A percentile compares a stretch with the other conserved stretches of the same genome.
These are phyloP conservation scores for Grus americana DNA, from an alignment of 2,113 vertebrate species.

Conservation along the genomic window DNA sequence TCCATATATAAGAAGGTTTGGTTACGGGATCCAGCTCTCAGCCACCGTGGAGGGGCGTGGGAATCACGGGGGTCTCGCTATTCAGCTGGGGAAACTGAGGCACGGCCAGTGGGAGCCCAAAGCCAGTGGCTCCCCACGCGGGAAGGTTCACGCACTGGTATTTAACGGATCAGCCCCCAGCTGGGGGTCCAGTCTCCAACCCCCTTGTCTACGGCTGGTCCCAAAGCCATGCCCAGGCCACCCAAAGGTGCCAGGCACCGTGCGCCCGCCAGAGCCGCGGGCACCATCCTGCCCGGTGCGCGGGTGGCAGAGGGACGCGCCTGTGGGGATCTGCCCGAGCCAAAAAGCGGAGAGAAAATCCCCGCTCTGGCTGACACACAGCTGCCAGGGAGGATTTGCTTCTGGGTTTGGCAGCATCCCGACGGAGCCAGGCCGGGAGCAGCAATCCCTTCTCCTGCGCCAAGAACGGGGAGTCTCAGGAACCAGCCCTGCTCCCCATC, in stretches of 20 bases:
- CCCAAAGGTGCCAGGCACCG: neutral
- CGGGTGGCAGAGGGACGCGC: neutral
- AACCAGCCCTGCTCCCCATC: neutral
- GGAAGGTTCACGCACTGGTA: neutral
- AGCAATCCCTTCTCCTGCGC: neutral
- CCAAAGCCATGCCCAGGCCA: neutral
- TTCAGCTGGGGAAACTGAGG: neutral
- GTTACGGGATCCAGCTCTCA: neutral
- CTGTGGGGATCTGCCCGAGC: neutral
- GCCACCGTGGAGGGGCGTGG: rapidly evolving
- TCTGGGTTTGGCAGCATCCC: neutral
- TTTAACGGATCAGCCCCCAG: neutral
- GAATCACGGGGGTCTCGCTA: rapidly evolving
- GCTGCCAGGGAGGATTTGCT: neutral
- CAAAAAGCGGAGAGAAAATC: neutral
- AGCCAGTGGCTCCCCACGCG: neutral
- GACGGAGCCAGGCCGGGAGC: rapidly evolving
- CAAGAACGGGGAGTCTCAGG: neutral
- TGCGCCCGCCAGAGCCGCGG: rapidly evolving
- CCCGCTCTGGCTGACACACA: neutral
- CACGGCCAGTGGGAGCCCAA: neutral
- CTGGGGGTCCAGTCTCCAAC: neutral
- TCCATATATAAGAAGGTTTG: neutral
- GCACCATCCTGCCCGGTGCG: neutral
- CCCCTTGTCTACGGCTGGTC: rapidly evolving